phyloP scores from a whole-genome alignment of 2,797 vertebrate species.

The Sebastiscus albofasciatus region DNA sequence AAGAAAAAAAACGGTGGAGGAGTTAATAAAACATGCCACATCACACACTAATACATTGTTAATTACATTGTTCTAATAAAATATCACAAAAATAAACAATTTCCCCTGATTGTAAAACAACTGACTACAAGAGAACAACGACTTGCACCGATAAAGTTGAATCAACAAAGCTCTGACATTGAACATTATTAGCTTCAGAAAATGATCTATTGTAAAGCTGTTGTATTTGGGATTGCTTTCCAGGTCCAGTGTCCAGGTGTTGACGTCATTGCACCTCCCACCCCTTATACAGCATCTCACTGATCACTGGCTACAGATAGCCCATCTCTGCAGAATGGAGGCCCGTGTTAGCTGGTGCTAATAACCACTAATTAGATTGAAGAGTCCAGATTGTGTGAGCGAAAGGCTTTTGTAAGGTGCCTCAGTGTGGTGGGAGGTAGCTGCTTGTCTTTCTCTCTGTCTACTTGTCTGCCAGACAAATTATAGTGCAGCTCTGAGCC shows the following conservation, averaged over 20 bases:
- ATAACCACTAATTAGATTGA: constrained; percentile 82
- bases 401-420: constrained; percentile 58
- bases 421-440: constrained; percentile 41
- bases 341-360: constrained; percentile 53
- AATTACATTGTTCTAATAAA: background rate
- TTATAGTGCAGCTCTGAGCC: constrained; percentile 69
- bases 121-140: background rate
- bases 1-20: background rate
- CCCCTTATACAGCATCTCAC: background rate
- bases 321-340: constrained; percentile 54
- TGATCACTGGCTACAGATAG: constrained; percentile 27
- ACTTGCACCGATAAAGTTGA: background rate
- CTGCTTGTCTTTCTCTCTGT: constrained; percentile 30
- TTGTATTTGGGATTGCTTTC: background rate
- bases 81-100: background rate
- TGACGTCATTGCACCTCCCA: constrained; percentile 10
- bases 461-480: constrained; percentile 67
- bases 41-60: background rate
- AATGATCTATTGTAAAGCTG: background rate
- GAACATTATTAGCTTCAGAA: background rate
- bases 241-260: constrained; percentile 44
- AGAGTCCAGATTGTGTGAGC: constrained; percentile 53
- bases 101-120: background rate
- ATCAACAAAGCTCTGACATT: background rate
- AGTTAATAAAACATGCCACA: background rate